Conservation (phyloP, 2,113 vertebrate species). For the Mesitornis unicolor region DNA sequence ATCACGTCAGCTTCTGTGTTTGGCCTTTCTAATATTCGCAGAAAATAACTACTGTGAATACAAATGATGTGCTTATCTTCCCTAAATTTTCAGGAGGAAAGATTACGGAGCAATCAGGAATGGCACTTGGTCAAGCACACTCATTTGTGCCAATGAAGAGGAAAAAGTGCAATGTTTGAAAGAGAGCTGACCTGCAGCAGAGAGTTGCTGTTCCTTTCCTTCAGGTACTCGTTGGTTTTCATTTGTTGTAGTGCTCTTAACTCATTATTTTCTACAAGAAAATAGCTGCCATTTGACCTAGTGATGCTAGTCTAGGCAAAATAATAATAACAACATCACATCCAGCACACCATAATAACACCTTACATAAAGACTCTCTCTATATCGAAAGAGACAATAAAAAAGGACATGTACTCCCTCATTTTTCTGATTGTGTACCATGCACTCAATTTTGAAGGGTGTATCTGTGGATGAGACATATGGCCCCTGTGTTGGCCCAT, state of each 20-base stretch:
- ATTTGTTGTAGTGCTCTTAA: constrained; percentile 41
- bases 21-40: neutral
- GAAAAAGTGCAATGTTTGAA: neutral
- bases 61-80: neutral
- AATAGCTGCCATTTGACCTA: constrained; percentile 50
- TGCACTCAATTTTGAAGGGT: neutral
- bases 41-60: constrained; percentile 11
- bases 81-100: neutral
- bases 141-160: neutral
- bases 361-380: neutral
- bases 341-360: neutral
- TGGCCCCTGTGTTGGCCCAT: fast-evolving
- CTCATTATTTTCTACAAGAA: constrained; percentile 49
- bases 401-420: neutral
- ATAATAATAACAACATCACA: neutral
- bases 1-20: neutral
- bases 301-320: neutral
- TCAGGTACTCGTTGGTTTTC: constrained; percentile 51
- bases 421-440: neutral
- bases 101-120: neutral
- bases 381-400: neutral
- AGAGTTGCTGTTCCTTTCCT: constrained; percentile 11
- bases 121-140: neutral
- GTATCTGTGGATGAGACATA: neutral
- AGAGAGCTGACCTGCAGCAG: neutral